phyloP scores from a whole-genome alignment of 2,888 invertebrate genomes.

The Eucera pruinosa region DNA sequence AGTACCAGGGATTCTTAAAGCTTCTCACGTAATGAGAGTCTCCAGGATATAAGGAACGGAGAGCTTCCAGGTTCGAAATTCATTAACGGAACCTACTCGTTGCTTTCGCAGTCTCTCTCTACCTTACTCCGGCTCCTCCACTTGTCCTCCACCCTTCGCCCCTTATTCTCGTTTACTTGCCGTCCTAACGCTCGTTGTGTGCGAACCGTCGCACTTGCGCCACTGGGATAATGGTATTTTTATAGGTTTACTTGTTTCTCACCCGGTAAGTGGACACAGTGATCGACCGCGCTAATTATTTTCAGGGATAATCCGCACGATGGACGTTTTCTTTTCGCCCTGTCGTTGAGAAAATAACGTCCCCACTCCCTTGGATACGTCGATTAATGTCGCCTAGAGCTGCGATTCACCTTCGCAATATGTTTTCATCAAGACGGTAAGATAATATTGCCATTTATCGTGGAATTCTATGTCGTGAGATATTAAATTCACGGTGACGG shows the following conservation, averaged over 20 bases:
- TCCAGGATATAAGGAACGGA: slow-evolving; percentile 69
- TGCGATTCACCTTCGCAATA: background rate
- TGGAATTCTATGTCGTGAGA: background rate
- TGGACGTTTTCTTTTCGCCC: slow-evolving; percentile 41
- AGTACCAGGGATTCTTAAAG: slow-evolving; percentile 75
- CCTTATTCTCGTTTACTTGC: slow-evolving; percentile 35
- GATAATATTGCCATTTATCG: background rate
- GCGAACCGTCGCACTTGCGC: slow-evolving; percentile 71
- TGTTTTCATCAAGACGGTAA: background rate
- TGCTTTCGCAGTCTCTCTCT: slow-evolving; percentile 47
- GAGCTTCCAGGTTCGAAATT: slow-evolving; percentile 74
- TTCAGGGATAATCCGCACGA: slow-evolving; percentile 64
- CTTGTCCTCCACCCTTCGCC: slow-evolving; percentile 15
- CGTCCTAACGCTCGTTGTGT: slow-evolving; percentile 41
- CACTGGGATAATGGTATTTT: slow-evolving; percentile 73
- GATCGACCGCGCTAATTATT: slow-evolving; percentile 73
- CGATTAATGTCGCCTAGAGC: slow-evolving; percentile 8
- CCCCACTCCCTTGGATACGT: background rate
- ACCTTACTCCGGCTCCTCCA: slow-evolving; percentile 35
- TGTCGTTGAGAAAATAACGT: slow-evolving; percentile 28
- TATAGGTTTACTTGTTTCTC: slow-evolving; percentile 72
- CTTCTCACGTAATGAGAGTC: slow-evolving; percentile 80
- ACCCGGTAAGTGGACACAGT: slow-evolving; percentile 60
- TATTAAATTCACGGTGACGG: no score
- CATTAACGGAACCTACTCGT: slow-evolving; percentile 72